Evolutionary conservation across 2,888 invertebrate genomes (phyloP).

Genomic region (Eudasyphora cyanicolor): DNA sequence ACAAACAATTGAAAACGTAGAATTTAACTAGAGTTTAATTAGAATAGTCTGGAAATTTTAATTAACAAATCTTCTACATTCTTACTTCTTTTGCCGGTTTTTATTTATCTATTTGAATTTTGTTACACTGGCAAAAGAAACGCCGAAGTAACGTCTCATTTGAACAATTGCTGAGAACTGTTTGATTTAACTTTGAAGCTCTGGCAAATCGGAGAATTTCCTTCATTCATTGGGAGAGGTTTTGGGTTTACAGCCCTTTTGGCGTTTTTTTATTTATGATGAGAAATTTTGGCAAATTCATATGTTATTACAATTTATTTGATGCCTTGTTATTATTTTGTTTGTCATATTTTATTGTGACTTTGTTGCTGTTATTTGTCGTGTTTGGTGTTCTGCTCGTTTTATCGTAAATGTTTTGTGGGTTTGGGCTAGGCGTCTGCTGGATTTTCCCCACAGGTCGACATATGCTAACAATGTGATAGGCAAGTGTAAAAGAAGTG

Average conservation of each 20-base stretch:
- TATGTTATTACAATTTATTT: slow-evolving; percentile 32
- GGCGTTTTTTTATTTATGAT: slow-evolving; percentile 19
- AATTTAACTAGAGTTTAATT: too few relatives aligned
- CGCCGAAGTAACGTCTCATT: slow-evolving; percentile 27
- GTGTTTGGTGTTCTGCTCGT: background rate
- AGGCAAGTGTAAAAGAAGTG: background rate
- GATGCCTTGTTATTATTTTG: slow-evolving; percentile 48
- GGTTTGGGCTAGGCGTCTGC: background rate
- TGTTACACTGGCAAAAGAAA: background rate
- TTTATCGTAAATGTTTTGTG: slow-evolving; percentile 4
- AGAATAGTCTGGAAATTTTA: background rate
- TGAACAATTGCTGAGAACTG: slow-evolving; percentile 37
- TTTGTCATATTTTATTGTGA: slow-evolving; percentile 21
- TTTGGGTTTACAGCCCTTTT: slow-evolving; percentile 5
- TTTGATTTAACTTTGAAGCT: slow-evolving; percentile 21
- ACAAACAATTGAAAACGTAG: too few relatives aligned
- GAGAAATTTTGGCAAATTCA: slow-evolving; percentile 33
- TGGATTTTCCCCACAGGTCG: background rate
- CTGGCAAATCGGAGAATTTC: background rate
- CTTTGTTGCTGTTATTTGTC: background rate
- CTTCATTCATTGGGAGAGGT: background rate
- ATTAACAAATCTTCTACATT: background rate
- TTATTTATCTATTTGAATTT: background rate
- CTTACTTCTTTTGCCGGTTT: background rate
- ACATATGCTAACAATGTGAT: background rate